Evolutionary conservation across 2,888 invertebrate species (phyloP).

Genomic region (Megalurothrips usitatus): DNA sequence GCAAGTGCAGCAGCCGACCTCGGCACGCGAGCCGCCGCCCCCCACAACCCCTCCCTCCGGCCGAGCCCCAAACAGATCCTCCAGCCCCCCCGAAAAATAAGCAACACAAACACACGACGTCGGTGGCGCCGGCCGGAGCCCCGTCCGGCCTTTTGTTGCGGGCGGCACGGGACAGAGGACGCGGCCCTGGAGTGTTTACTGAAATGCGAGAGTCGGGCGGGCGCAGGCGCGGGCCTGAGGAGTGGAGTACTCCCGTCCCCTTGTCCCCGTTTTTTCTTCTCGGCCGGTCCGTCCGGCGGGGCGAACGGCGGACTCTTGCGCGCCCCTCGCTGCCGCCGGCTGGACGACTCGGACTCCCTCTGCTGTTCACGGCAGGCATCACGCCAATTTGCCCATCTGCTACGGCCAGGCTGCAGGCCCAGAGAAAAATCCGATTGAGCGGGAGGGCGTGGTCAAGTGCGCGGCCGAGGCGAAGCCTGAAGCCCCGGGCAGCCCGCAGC

Average conservation of each 20-base stretch:
- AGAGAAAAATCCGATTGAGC: conserved; percentile 23
- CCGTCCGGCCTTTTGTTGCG: too few species aligned
- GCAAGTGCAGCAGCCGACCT: not conserved
- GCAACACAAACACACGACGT: too few species aligned
- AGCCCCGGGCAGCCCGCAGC: too few species aligned
- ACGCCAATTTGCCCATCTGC: conserved; percentile 22
- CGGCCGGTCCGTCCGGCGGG: too few species aligned
- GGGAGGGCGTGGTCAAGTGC: not conserved
- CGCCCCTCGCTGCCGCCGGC: too few species aligned
- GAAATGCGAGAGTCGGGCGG: not conserved
- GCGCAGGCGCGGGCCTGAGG: too few species aligned
- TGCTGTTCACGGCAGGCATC: not conserved
- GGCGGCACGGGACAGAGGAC: not conserved
- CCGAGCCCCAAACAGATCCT: not conserved
- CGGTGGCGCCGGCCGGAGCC: too few species aligned
- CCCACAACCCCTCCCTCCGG: not conserved
- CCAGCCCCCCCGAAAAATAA: not conserved
- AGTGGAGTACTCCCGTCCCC: too few species aligned
- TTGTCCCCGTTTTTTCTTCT: too few species aligned
- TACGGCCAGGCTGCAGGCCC: not conserved
- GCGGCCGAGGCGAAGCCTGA: not conserved
- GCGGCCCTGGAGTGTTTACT: not conserved
- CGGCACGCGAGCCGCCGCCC: not conserved
- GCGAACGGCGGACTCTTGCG: too few species aligned
- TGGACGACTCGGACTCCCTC: too few species aligned